Evolutionary conservation across 2,797 vertebrate species (phyloP), one percentile per base, ranked within the genome.

Genomic region (Betta splendens): DNA sequence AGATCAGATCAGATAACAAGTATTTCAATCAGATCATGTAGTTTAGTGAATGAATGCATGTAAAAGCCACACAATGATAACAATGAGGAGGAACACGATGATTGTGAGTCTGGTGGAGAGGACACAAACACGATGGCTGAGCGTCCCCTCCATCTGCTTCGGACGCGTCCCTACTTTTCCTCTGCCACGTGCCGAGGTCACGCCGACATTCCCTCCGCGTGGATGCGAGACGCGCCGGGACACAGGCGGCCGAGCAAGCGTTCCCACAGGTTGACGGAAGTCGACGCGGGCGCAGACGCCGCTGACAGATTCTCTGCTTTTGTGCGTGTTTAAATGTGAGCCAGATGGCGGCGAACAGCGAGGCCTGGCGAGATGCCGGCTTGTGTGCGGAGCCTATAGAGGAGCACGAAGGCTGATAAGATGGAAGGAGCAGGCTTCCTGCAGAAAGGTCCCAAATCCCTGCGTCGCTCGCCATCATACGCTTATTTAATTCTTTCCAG

Each of bases 301-400:
- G 90, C 87, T 90, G 91, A 92, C 91, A 92, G 92, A 91, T 92
- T 89, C 88, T 80, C 86, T 46, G 86, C 85, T 81, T 92, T 91
- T 83, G 86, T 91, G 87, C 85, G 72, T 74, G 85, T 85, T 78
- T 83, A 91, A 92, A 93, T 92, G 82, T 80, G 89, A 92, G 87
- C 89, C 92, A 93, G 91, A 92, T 93, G 92, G 87, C 69, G 52
- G 84, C 69, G 85, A 89, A 87, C 86, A 87, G 84, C 60, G 77
- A 85, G 87, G 85, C 81, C 84, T 91, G 90, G 87, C 84, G 58
- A 85, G 74, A 74, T 72, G 88, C 91, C 87, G 87, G 78, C 69
- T 80, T 80, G 84, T 81, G 84, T 83, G 82, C 76, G 85, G 79
- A 80, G 78, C 74, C 85, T 88, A 80, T 61, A 87, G 77, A 86